Evolutionary conservation across 2,113 vertebrate genomes (phyloP), one percentile per base, ranked within the genome.

Genomic region (Xiphorhynchus elegans): DNA sequence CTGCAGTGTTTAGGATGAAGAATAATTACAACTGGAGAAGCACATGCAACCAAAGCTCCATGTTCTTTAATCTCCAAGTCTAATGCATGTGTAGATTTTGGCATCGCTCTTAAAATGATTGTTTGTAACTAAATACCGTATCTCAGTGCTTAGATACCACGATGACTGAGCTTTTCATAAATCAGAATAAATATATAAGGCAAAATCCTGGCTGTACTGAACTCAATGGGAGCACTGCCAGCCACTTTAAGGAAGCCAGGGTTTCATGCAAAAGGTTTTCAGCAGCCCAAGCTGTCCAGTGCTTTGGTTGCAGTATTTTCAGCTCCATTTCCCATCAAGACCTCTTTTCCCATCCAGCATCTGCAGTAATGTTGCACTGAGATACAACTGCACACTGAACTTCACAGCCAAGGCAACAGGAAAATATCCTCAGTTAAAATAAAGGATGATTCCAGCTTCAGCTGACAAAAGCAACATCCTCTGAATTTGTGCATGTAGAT

Each of bases 51-150:
- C 93, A 73, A 93, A 91, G 69, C 73, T 93, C 73, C 16, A 11
- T 55, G 78, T 87, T 84, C 87, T 60, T 91, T 84, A 95, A 96
- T 97, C 91, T 86, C 94, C 83, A 97, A 95, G 96, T 70, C 96
- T 95, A 97, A 97, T 90, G 89, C 94, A 92, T 85, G 80, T 55
- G 16, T 49, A 85, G 84, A 79, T 86, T 85, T 90, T 97, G 97
- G 97, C 96, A 96, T 96, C 62, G 39, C 94, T 86, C 83, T 98
- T 96, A 90, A 96, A 97, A 95, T 96, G 89, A 97, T 93, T 97
- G 97, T 97, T 97, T 84, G 95, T 93, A 97, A 97, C 97, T 96
- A 96, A 97, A 97, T 95, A 96, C 93, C 82, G 1, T 97, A 97
- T 95, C 92, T 98, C 94, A 72, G 94, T 75, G 95, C 95, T 96